Base-by-base conservation (phyloP, 2,113 vertebrate species). In the Mungos mungo region DNA sequence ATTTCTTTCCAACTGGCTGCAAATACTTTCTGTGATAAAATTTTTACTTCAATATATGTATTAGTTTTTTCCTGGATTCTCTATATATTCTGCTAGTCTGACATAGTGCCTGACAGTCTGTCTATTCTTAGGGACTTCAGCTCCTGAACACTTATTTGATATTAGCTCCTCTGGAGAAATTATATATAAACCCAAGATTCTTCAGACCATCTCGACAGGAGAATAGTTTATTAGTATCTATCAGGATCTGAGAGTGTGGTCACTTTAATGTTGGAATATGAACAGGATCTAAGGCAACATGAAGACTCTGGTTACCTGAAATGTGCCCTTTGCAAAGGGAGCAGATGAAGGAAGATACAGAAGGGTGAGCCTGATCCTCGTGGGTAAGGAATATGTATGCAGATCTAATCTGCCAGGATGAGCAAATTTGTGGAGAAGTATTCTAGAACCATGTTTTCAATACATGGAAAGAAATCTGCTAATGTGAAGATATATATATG, bases 381-480 rank as follows among this genome's bases (percentile, higher is more conserved):
- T 6, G 74, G 47, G 35, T 54, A 86, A 79, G 35, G 66, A 72
- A 47, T 86, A 85, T 85, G 81, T 72, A 80, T 66, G 25, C 47
- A 57, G 16, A 66, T 81, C 35, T 81, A 27, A 74, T 85, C 35
- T 81, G 54, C n/a, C 89, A 93, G 31, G 35, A 66, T 65, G 54
- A 95, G 18, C 31, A 93, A 16, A 35, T 79, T 35, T 80, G 57
- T 68, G n/a, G 21, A 92, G 69, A 95, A 88, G 21, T 88, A 68
- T 74, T 88, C 60, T 95, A 77, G 77, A 88, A 88, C 92, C 31
- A 41, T 88, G 41, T 93, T 97, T 93, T 95, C 35, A 65, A 80
- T 66, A 89, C 71, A 89, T 63, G 33, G 88, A 76, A 92, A 92
- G 68, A 95, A 95, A 95, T 85, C 71, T 95, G 80, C 65, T 68